Evolutionary conservation across 1,140 invertebrate genomes (phyloP).

Genomic region (Aphelinus atriplicis): DNA sequence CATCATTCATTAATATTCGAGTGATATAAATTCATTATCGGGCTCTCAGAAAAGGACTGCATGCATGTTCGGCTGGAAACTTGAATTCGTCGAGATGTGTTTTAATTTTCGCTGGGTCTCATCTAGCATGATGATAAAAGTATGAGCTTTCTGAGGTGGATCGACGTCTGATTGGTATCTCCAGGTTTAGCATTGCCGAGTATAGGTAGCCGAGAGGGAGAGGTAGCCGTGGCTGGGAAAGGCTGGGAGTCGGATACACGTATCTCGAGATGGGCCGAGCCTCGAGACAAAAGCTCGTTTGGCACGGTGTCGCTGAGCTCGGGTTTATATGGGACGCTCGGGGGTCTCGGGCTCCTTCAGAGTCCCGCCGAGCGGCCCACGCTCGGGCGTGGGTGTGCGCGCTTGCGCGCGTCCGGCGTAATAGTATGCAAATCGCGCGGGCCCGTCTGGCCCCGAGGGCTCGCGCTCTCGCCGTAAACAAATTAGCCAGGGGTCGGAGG

Average conservation of each 20-base stretch:
- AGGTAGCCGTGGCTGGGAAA: neutral
- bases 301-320: neutral
- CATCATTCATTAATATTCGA: too few species aligned
- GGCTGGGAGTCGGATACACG: neutral
- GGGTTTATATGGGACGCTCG: slow-evolving; percentile 2
- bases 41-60: too few species aligned
- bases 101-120: too few species aligned
- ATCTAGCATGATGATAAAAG: too few species aligned
- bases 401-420: slow-evolving; percentile 53
- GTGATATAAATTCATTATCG: too few species aligned
- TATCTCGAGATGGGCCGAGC: neutral
- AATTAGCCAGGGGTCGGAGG: slow-evolving; percentile 67
- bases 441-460: slow-evolving; percentile 41
- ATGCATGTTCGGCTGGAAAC: too few species aligned
- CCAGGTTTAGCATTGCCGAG: too few species aligned
- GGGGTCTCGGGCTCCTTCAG: slow-evolving; percentile 63
- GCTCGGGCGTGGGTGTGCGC: slow-evolving; percentile 61
- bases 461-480: slow-evolving; percentile 63
- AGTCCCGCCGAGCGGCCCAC: slow-evolving; percentile 65
- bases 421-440: slow-evolving; percentile 65
- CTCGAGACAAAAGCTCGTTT: too few species aligned
- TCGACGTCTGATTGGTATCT: too few species aligned
- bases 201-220: too few species aligned
- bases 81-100: too few species aligned
- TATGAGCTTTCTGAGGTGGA: too few species aligned